Evolutionary conservation across 2,113 vertebrate genomes (phyloP).

Genomic region (Pituophis catenifer): DNA sequence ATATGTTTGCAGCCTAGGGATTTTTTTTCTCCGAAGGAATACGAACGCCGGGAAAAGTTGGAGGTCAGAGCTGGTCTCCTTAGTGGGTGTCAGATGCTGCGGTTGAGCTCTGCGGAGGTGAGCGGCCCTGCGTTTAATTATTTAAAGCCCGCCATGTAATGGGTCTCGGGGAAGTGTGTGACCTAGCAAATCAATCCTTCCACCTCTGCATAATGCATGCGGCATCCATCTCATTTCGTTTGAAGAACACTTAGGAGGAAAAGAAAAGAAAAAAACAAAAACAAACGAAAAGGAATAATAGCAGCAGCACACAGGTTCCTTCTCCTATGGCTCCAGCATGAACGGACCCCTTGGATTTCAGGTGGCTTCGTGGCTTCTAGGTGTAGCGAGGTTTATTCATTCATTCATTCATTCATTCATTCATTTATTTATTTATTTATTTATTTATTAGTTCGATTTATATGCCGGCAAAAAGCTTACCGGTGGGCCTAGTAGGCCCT

Average conservation of each 20-base stretch:
- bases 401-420: no score
- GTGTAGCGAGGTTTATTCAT: not conserved
- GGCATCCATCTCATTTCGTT: slow-evolving; percentile 48
- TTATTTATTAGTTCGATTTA: no score
- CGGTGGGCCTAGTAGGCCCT: no score
- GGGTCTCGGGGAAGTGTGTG: slow-evolving; percentile 41
- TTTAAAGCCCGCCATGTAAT: slow-evolving; percentile 50
- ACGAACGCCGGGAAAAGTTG: not conserved
- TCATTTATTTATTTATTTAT: no score
- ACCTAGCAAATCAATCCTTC: slow-evolving; percentile 49
- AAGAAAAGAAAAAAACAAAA: rapidly evolving
- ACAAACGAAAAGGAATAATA: not conserved
- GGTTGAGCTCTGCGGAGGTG: slow-evolving; percentile 12
- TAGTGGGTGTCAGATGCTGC: not conserved
- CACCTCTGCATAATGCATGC: slow-evolving; percentile 59
- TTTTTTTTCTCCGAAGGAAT: not conserved
- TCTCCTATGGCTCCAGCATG: slow-evolving; percentile 14
- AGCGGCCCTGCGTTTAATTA: slow-evolving; percentile 51
- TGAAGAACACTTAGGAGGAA: slow-evolving; percentile 38
- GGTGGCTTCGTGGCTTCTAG: slow-evolving; percentile 20
- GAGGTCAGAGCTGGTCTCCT: not conserved
- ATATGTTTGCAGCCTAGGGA: not conserved
- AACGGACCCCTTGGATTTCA: not conserved
- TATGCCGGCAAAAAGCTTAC: no score
- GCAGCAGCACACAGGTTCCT: not conserved